A percentile compares a stretch with the other conserved stretches of the same genome.
phyloP scores from a whole-genome alignment of 2,888 invertebrate species.

The Pecten maximus region DNA sequence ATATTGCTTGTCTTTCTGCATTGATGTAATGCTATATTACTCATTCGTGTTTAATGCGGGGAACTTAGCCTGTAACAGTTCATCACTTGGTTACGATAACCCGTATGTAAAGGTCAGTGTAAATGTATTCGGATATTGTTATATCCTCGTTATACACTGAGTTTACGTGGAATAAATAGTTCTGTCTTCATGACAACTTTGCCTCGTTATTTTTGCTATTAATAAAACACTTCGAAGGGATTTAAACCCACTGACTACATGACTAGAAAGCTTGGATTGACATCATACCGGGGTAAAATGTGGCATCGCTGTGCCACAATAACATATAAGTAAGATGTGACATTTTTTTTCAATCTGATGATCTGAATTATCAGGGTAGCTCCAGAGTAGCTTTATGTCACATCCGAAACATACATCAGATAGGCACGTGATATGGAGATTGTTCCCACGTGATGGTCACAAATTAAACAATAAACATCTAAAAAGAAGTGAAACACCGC shows the following conservation, averaged over 20 bases:
- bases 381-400: not conserved
- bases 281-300: not conserved
- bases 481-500: not conserved
- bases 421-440: not conserved
- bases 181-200: not conserved
- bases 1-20: not conserved
- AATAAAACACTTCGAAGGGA: no score
- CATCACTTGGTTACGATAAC: not conserved
- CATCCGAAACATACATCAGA: not conserved
- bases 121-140: no score
- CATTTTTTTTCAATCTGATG: not conserved
- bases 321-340: not conserved
- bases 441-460: not conserved
- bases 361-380: not conserved
- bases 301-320: not conserved
- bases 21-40: not conserved
- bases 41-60: not conserved
- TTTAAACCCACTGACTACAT: not conserved
- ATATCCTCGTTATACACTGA: no score
- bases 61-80: not conserved
- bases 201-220: no score
- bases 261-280: not conserved
- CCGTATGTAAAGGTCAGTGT: not conserved
- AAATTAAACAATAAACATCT: not conserved
- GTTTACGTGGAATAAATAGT: no score